Evolutionary conservation across 2,113 vertebrate species (phyloP).

Genomic region (Chamaea fasciata): DNA sequence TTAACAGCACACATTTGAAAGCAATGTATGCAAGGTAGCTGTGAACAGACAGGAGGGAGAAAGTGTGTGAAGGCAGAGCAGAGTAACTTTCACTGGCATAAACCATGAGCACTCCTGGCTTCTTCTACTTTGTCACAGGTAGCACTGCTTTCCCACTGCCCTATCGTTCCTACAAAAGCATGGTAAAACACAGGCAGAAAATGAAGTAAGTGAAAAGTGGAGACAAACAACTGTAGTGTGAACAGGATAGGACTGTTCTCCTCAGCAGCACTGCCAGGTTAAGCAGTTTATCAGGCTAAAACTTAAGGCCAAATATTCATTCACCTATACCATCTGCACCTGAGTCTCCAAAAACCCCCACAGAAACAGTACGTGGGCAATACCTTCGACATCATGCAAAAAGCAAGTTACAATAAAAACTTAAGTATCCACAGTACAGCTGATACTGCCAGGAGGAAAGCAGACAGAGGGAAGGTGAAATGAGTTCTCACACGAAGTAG

Average conservation of each 20-base stretch:
- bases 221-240: neutral
- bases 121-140: neutral
- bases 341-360: neutral
- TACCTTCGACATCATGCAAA: neutral
- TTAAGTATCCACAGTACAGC: neutral
- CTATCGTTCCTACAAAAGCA: neutral
- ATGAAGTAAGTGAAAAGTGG: neutral
- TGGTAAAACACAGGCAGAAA: neutral
- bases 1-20: neutral
- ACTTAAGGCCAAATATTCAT: neutral
- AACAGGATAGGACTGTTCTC: neutral
- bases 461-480: neutral
- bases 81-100: neutral
- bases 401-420: neutral
- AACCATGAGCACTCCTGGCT: neutral
- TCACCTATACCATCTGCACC: neutral
- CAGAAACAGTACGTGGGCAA: neutral
- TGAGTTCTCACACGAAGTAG: neutral
- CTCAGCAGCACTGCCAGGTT: neutral
- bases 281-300: neutral
- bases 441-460: neutral
- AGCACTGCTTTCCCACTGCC: neutral
- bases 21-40: rapidly evolving
- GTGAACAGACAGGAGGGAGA: neutral
- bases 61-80: neutral